Percentiles rank a stretch among this genome's conserved stretches.
phyloP scores from a whole-genome alignment of 1,140 invertebrate genomes.

The Lethocerus indicus region DNA sequence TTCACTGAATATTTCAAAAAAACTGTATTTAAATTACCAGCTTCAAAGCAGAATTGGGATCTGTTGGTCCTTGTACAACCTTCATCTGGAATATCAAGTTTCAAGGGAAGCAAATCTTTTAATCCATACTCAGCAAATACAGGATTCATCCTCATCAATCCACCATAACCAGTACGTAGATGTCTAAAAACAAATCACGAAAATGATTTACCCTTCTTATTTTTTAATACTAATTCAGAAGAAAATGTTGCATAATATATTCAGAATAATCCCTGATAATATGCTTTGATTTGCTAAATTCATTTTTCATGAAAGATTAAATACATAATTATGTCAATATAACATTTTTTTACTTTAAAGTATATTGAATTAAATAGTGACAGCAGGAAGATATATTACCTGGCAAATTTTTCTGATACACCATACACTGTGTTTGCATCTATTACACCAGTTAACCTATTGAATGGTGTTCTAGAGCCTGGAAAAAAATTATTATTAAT shows the following conservation, averaged over 20 bases:
- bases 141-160: constrained; percentile 69
- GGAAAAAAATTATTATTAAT: constrained; percentile 6
- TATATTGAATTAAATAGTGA: not conserved
- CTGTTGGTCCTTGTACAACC: constrained; percentile 78
- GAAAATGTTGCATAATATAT: not conserved
- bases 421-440: constrained; percentile 77
- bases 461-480: constrained; percentile 63
- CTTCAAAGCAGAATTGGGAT: constrained; percentile 84
- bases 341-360: not conserved
- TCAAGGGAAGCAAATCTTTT: constrained; percentile 77
- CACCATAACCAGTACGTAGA: constrained; percentile 57
- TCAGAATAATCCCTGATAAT: not conserved
- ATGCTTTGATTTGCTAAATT: not conserved
- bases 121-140: constrained; percentile 73
- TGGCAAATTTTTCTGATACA: constrained; percentile 54
- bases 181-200: constrained; percentile 32
- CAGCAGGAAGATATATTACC: constrained; percentile 24
- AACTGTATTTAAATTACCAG: constrained; percentile 44
- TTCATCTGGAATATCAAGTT: constrained; percentile 77
- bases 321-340: not conserved
- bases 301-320: not conserved
- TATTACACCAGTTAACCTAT: constrained; percentile 62
- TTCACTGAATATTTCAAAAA: too few species aligned
- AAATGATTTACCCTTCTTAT: not conserved
- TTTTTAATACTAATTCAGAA: not conserved